Base-by-base conservation (phyloP, 2,797 vertebrate genomes). In the Aythya fuligula region DNA sequence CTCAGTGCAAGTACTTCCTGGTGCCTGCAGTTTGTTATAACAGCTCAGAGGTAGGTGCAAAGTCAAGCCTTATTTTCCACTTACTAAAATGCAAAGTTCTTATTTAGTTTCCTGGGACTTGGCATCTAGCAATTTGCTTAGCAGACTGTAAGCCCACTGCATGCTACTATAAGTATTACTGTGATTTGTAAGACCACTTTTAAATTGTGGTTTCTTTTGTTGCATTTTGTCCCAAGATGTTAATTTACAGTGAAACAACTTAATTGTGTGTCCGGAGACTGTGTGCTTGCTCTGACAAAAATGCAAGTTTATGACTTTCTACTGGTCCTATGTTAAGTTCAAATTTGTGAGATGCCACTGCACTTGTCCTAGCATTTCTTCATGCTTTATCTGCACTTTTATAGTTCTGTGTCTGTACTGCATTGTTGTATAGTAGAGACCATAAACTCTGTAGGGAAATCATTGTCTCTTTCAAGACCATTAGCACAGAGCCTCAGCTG, bases 1-100 rank as follows among this genome's bases (percentile, higher is more conserved):
- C 1, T 5, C 3, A 1, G 2, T 7, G 3, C 5, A 10, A 15
- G 3, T 36, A 2, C 2, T 49, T 69, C 7, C 2, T 80, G 7
- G 13, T 74, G 7, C 2, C 30, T 47, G 2, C 4, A 32, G 38
- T 22, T 9, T 10, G 53, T 21, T 58, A 38, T 19, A 5, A 22
- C 28, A 43, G 2, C 3, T 58, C 9, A 39, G 32, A 60, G 34
- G 32, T 28, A 72, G 27, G 51, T 64, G 38, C 2, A 12, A 74
- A 87, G 32, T 38, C 3, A 5, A 22, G 4, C 24, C 18, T 38
- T 16, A 4, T 2, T 65, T 3, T 73, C 3, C 17, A 56, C 0
- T 69, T 47, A 38, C 11, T 5, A 28, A 83, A 89, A 32, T 9
- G 12, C 1, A 18, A n/a, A 15, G 9, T 7, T 2, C 4, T 77